Evolutionary conservation across 2,888 invertebrate genomes (phyloP), one percentile per base, ranked within the genome.

Genomic region (Tyria jacobaeae): DNA sequence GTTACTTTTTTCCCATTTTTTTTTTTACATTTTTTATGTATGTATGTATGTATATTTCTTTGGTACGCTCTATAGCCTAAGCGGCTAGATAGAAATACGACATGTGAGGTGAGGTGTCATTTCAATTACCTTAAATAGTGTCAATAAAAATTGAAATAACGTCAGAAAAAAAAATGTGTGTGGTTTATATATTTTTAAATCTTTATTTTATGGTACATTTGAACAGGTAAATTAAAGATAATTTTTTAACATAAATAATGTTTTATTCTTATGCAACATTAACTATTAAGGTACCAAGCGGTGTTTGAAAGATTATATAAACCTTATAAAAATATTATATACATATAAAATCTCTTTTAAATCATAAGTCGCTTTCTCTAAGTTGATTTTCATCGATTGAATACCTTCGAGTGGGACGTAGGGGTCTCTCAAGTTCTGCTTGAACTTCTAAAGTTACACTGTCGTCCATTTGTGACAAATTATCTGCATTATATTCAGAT

Each of bases 311-410:
- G 37, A 49, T 2, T 35, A 48, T 14, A 10, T 2, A 48, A 56
- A 25, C 56, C 21, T 57, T 39, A 31, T 3, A 44, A 57, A 63
- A 41, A 67, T 53, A 50, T 37, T 4, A 57, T 9, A 21, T n/a
- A 52, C 3, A 57, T 9, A 21, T n/a, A 52, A 64, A 68, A 73
- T 66, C 60, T 64, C 58, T 57, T n/a, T n/a, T n/a, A n/a, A n/a
- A 66, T 82, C 83, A 91, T 78, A 94, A 89, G 71, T 93, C 88
- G 80, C 94, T 94, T 78, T 94, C 94, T 71, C 90, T 86, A 4
- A 92, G 91, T 71, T 89, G 90, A 64, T 92, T 90, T 52, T 90
- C 89, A 70, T 89, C 87, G 72, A 74, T 82, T 21, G 87, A 95
- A 87, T 81, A 89, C 79, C 78, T 89, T 78, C 80, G 88, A 82